Evolutionary conservation across 2,797 vertebrate species (phyloP), one percentile per base, ranked within the genome.

Genomic region (Malurus leucopterus): DNA sequence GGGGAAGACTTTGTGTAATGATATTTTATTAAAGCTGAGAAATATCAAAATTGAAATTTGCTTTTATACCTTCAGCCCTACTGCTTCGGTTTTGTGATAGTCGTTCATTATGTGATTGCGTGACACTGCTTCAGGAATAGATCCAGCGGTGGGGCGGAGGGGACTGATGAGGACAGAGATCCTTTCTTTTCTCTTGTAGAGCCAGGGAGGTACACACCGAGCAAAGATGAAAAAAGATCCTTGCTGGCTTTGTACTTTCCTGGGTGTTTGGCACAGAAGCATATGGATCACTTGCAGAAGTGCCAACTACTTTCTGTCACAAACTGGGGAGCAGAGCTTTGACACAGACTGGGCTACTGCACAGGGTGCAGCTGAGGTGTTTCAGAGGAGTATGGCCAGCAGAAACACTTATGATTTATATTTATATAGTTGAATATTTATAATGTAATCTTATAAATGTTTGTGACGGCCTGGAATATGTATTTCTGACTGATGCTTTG

Each of bases 41-140:
- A 81, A 59, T 46, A 57, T 57, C 46, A 75, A 30, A 88, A 76
- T 27, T 8, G 21, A 70, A 69, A 64, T 69, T 72, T 67, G 15
- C 21, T 43, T 68, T 80, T 81, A 15, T 16, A 46, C 19, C 32
- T 80, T 55, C 64, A 51, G 1, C 59, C 44, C 23, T 16, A 3
- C 44, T 50, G 41, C 46, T 74, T 49, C 19, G 1, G 0, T 17
- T 3, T 53, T 55, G 58, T 1, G 4, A 6, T 53, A 61, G 36
- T 43, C 0, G 0, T 14, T 63, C 40, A 34, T 78, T 9, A 5
- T 7, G 43, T 0, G 0, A 19, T 20, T 51, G 43, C 41, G 8
- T 46, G 63, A 14, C 2, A 1, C 54, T 40, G 21, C 44, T 62
- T 32, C 53, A 55, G 80, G 55, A 77, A 7, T 3, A 32, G 64